Conservation (phyloP, 2,888 invertebrate species). For the Lasioglossum morio region DNA sequence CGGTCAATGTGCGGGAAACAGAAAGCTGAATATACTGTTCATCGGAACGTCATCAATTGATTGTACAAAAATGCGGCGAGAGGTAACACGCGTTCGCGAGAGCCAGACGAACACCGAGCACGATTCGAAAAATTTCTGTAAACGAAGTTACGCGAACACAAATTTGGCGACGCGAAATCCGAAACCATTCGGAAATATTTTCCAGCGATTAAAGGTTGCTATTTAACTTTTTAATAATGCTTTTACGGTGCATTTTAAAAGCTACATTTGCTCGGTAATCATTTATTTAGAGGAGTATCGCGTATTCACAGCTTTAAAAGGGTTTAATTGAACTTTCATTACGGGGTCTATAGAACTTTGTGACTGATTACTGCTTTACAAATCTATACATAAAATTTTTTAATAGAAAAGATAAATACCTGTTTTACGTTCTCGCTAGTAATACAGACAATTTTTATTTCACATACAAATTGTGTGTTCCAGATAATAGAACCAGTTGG, state of each 20-base stretch:
- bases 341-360: not conserved
- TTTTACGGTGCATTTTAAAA: not conserved
- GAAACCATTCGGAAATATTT: not conserved
- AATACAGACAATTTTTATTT: not conserved
- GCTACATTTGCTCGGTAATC: not conserved
- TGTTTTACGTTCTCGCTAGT: too few species aligned
- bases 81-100: not conserved
- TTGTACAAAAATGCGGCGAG: not conserved
- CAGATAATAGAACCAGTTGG: not conserved
- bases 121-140: not conserved
- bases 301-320: not conserved
- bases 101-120: not conserved
- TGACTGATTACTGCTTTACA: not conserved
- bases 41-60: slow-evolving; percentile 5
- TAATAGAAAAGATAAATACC: too few species aligned
- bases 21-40: not conserved
- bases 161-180: not conserved
- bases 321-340: not conserved
- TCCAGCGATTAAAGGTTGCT: not conserved
- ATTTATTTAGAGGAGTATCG: not conserved
- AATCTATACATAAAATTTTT: not conserved
- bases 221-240: not conserved
- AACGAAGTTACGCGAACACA: not conserved
- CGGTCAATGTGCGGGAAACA: not conserved
- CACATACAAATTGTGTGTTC: not conserved